Base-by-base conservation (phyloP, 2,888 invertebrate species). In the Trachelus iudaicus region DNA sequence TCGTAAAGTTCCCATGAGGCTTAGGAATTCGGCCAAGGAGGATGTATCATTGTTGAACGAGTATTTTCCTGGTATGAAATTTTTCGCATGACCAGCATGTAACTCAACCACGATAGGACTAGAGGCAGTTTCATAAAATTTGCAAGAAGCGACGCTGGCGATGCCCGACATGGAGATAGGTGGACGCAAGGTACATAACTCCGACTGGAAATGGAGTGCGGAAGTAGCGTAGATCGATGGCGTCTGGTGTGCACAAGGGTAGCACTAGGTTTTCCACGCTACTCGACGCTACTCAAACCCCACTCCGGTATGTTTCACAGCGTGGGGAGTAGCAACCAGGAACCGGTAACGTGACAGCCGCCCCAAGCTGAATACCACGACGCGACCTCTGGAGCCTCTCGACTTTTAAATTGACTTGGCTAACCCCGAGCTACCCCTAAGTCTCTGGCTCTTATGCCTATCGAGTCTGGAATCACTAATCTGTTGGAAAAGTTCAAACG, bases 211-310 rank as follows among this genome's bases (percentile, higher is more conserved):
- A 80, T 75, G 40, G 73, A 80, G 79, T 80, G 80, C 74, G 75
- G 74, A 77, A 73, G 74, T 75, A 79, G 74, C 77, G 73, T 77
- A 80, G 80, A 80, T 80, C 80, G 79, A 80, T 80, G 80, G 79
- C 79, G 80, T 80, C 80, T 80, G 77, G 80, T 75, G 79, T 23
- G 40, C 40, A 56, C 40, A 23, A 56, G 40, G 40, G 23, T 56
- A 56, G 40, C 23, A 56, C 40, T 56, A 56, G 40, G 40, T 56
- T 56, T 23, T 56, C 23, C 40, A 56, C 2, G 23, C 23, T 56
- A 56, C 40, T 56, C 40, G 23, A 23, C 40, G 40, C 23, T 56
- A 56, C 40, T 56, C 23, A 56, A 23, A 56, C 40, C 40, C 23
- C 23, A 56, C 40, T 56, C 40, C 40, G 23, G 40, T 23, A 56